Evolutionary conservation across 1,140 invertebrate genomes (phyloP).

Genomic region (Arion vulgaris): DNA sequence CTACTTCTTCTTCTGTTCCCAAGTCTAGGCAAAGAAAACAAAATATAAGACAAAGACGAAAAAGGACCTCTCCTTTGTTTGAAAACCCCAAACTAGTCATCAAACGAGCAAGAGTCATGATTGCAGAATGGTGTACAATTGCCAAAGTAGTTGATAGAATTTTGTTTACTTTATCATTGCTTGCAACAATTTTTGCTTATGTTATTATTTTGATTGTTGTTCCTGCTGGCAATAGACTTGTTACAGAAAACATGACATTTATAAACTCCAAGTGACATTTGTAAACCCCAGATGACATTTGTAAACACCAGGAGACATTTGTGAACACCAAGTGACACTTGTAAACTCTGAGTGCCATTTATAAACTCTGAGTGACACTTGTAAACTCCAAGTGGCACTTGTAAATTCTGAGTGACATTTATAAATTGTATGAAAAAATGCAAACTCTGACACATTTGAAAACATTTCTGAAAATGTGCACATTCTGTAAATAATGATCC

Average conservation of each 20-base stretch:
- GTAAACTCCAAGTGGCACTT: too few relatives aligned
- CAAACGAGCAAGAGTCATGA: slow-evolving; percentile 55
- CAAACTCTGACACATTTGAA: too few relatives aligned
- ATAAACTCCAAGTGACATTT: background rate
- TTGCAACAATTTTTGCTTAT: slow-evolving; percentile 65
- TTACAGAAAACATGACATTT: slow-evolving; percentile 5
- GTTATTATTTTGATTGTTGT: slow-evolving; percentile 49
- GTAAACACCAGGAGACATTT: too few relatives aligned
- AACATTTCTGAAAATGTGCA: too few relatives aligned
- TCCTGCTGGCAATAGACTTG: background rate
- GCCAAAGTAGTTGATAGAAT: slow-evolving; percentile 67
- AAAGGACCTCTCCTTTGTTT: too few relatives aligned
- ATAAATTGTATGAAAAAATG: too few relatives aligned
- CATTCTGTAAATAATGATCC: too few relatives aligned
- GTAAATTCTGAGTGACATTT: too few relatives aligned
- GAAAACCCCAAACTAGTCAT: slow-evolving; percentile 35
- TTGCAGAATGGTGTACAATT: slow-evolving; percentile 71
- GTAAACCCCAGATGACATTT: too few relatives aligned
- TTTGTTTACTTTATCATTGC: slow-evolving; percentile 68
- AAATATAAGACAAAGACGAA: background rate
- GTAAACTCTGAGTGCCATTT: too few relatives aligned
- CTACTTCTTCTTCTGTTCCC: background rate
- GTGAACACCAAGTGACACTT: too few relatives aligned
- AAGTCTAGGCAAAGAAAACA: background rate
- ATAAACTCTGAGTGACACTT: too few relatives aligned